Conservation (phyloP, 2,797 vertebrate species). For the Cephalopachus bancanus region DNA sequence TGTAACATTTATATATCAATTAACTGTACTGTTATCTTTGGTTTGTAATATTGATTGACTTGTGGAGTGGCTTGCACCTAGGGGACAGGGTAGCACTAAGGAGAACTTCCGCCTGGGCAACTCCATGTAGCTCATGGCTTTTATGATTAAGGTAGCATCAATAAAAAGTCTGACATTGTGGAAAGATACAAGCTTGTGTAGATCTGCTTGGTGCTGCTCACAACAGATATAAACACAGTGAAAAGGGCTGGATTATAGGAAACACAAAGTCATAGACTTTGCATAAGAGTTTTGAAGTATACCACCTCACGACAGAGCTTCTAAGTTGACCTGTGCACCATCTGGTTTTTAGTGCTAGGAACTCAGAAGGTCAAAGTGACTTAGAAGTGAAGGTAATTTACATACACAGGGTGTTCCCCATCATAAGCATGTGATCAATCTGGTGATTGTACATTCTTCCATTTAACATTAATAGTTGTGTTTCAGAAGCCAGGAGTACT, state of each 20-base stretch:
- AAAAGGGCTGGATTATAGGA: not conserved
- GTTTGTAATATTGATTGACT: too few species aligned
- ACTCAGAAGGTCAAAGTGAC: not conserved
- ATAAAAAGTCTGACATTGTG: too few species aligned
- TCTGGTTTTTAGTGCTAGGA: not conserved
- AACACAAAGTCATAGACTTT: not conserved
- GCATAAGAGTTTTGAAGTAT: not conserved
- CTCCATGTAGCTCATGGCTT: too few species aligned
- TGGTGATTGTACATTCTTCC: not conserved
- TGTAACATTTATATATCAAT: too few species aligned
- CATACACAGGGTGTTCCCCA: not conserved
- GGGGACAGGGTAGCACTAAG: too few species aligned
- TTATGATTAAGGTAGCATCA: too few species aligned
- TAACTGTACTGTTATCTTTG: too few species aligned
- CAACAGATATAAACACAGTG: not conserved
- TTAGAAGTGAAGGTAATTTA: not conserved
- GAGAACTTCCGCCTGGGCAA: too few species aligned
- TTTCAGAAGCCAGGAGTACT: not conserved
- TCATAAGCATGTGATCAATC: not conserved
- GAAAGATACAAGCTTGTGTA: too few species aligned
- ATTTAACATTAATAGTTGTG: not conserved
- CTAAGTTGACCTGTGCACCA: not conserved
- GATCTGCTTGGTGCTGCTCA: too few species aligned
- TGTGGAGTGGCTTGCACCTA: too few species aligned
- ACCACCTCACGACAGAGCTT: not conserved